A percentile compares a stretch with the other conserved stretches of the same genome.
phyloP scores from a whole-genome alignment of 2,113 vertebrate genomes.

The Meleagris gallopavo region DNA sequence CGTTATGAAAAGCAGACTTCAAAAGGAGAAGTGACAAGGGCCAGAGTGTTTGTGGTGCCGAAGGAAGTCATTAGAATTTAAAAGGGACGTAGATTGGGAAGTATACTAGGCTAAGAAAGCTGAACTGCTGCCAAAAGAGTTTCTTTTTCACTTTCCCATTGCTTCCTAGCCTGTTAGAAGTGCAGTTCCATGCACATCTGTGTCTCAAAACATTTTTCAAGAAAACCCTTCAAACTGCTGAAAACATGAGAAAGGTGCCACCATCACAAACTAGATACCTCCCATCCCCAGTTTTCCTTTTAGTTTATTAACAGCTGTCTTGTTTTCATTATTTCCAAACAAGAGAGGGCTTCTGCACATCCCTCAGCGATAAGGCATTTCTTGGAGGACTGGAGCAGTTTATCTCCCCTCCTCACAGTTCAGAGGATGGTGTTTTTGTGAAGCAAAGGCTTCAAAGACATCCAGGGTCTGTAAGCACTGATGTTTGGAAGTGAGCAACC shows the following conservation, averaged over 20 bases:
- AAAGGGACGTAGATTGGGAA: constrained; percentile 49
- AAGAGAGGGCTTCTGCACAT: background rate
- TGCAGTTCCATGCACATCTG: background rate
- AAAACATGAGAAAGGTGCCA: constrained; percentile 7
- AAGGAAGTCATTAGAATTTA: constrained; percentile 75
- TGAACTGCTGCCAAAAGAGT: constrained; percentile 51
- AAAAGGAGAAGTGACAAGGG: constrained; percentile 64
- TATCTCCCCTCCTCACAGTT: background rate
- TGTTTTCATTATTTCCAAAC: background rate
- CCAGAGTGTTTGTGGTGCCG: constrained; percentile 59
- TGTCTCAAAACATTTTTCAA: background rate
- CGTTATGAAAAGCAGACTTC: constrained; percentile 61
- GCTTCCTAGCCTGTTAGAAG: background rate
- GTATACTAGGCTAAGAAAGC: constrained; percentile 23
- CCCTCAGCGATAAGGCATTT: background rate
- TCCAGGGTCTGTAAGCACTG: background rate
- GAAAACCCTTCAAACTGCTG: background rate
- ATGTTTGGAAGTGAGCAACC: background rate
- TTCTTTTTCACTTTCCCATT: constrained; percentile 14
- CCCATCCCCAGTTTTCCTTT: background rate
- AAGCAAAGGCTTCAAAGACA: background rate
- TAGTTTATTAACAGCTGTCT: background rate
- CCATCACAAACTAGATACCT: background rate
- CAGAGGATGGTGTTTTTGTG: background rate
- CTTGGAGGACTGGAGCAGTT: background rate